Percentiles rank a stretch among this genome's conserved stretches.
Conservation (phyloP, 2,113 vertebrate species). For the Alectura lathami region DNA sequence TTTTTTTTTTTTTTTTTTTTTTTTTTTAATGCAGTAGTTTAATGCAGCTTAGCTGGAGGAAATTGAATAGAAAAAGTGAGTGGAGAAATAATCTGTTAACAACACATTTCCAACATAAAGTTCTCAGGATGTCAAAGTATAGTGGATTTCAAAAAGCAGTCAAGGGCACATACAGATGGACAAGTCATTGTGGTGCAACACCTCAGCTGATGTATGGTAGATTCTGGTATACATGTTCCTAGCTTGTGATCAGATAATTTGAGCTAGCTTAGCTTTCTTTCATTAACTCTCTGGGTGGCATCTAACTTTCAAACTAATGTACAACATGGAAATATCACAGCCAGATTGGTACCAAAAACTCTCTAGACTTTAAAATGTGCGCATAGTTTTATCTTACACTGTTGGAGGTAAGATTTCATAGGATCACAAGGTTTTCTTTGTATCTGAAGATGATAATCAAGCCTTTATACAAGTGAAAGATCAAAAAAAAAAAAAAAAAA, state of each 20-base stretch:
- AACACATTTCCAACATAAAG: not conserved
- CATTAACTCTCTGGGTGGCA: not conserved
- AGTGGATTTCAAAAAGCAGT: not conserved
- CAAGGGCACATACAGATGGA: not conserved
- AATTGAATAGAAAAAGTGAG: not conserved
- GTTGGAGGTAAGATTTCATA: not conserved
- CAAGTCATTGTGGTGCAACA: not conserved
- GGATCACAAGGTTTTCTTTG: not conserved
- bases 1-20: not conserved
- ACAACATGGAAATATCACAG: not conserved
- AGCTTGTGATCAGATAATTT: not conserved
- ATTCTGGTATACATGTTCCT: not conserved
- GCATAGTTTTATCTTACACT: not conserved
- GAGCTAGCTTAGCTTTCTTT: not conserved
- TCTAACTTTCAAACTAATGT: not conserved
- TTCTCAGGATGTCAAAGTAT: not conserved
- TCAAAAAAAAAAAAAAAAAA: no score
- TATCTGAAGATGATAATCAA: not conserved
- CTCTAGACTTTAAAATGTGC: not conserved
- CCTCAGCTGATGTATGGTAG: not conserved
- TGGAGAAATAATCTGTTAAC: not conserved
- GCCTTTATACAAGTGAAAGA: not conserved
- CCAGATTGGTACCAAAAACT: not conserved
- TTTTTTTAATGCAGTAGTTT: not conserved
- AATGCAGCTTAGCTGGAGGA: not conserved